A percentile compares a stretch with the other conserved stretches of the same genome.
Evolutionary conservation across 2,113 vertebrate genomes (phyloP).

Genomic region (Hydropotes inermis): DNA sequence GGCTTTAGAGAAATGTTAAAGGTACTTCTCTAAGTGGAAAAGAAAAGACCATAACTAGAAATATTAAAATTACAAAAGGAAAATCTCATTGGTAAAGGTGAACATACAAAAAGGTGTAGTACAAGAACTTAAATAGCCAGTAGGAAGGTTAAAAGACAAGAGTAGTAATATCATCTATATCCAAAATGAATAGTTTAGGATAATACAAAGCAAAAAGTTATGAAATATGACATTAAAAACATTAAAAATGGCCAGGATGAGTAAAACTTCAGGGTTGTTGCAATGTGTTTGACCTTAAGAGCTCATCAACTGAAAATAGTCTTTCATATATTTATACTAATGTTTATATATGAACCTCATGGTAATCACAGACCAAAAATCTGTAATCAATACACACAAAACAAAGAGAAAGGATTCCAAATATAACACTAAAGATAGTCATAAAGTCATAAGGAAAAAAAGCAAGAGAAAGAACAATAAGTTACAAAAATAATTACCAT

Average conservation of each 20-base stretch:
- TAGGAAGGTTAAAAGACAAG: background rate
- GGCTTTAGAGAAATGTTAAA: background rate
- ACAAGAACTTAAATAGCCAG: background rate
- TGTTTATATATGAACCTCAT: background rate
- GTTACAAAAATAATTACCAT: background rate
- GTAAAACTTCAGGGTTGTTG: background rate
- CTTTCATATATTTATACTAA: background rate
- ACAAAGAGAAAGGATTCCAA: background rate
- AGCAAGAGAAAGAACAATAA: background rate
- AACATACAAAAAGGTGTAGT: background rate
- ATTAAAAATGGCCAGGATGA: background rate
- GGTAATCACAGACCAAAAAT: background rate
- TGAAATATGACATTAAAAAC: background rate
- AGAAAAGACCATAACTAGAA: background rate
- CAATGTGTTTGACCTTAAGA: background rate
- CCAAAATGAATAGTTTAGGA: background rate
- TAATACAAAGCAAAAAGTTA: background rate
- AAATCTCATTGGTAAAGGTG: background rate
- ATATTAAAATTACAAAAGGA: background rate
- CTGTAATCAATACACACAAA: background rate
- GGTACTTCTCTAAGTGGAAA: background rate
- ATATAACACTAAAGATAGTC: background rate
- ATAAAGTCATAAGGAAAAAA: background rate
- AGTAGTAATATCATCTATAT: background rate
- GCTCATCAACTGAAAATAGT: background rate